Evolutionary conservation across 1,140 invertebrate species (phyloP), one percentile per base, ranked within the genome.

Genomic region (Drosophila dunni): DNA sequence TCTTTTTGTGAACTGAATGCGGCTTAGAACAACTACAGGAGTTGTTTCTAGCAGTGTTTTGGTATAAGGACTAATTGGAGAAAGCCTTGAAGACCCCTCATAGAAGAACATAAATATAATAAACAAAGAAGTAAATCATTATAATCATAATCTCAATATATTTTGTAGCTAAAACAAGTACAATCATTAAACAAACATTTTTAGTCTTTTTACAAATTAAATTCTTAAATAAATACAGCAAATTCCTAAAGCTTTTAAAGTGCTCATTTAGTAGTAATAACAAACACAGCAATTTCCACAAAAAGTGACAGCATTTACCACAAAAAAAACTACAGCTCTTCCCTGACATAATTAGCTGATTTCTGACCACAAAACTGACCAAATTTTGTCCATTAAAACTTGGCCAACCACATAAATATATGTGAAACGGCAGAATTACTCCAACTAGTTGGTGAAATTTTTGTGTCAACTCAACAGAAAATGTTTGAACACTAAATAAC

Each of bases 401-500:
- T 56, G 58, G 9, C 46, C 61, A 75, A 65, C 65, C 64, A 70
- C 63, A 61, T 71, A 71, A 75, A 71, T 71, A 65, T 65, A 29
- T 71, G 60, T 71, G 34, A 61, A 51, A 9, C 20, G 51, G 38
- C 58, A 45, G 6, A 40, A 64, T 29, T 40, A 40, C 38, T 40
- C 11, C 46, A 58, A 29, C 24, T 29, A 29, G 24, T 29, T 36
- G n/a, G 53, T 34, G 44, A 51, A 69, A 44, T 71, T 75, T 51
- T 78, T 74, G 60, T 76, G 76, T 76, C 76, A 72, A 79, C 51
- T 79, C 73, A 33, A 76, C 76, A 76, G 66, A 79, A 78, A 72
- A 62, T 71, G 34, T 46, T 62, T 54, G 56, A 46, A 40, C 69
- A 71, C 71, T 75, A 75, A 57, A 51, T 46, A 42, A 33, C 36